Base-by-base conservation (phyloP, 2,888 invertebrate species). In the Autographa pulchrina region DNA sequence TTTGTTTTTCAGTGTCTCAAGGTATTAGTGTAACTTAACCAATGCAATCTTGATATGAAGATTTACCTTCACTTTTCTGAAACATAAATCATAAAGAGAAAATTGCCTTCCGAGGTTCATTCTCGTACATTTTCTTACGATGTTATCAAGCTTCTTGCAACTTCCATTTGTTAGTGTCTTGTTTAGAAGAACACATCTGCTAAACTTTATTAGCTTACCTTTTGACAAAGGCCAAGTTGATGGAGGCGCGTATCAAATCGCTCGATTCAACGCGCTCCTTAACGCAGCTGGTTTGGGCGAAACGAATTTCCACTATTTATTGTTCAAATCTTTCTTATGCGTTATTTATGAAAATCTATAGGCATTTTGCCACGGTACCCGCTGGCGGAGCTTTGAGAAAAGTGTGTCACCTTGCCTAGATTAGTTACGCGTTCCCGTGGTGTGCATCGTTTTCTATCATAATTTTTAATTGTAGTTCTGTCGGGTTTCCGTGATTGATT, bases 241-340 rank as follows among this genome's bases (percentile, higher is more conserved):
- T 94, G 94, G 94, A 94, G 92, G 94, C 93, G 94, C 95, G 95
- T 95, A 94, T 93, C 96, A 92, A 96, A 96, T 96, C 92, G 94
- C 78, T 80, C 91, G 90, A 94, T 94, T 94, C 92, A 91, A 86
- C 86, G 86, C 89, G 93, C 93, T 94, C 93, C 95, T 95, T 94
- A 93, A 85, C 91, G 90, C 96, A 96, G 94, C 96, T 95, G 96
- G 93, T 92, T 92, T 86, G 89, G 88, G 92, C 92, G 94, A 87
- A 91, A 85, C 96, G 92, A 95, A 95, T 96, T 64, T 89, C 89
- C 92, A 92, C 90, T 92, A 94, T 94, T 95, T 93, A 94, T 94
- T 94, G 93, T 95, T 92, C 92, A 86, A 87, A 92, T 92, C 94
- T 92, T 92, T 92, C 94, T 93, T 92, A 88, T 90, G 87, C 90